These are phyloP conservation scores for Eulemur macaco DNA, from an alignment of 2,113 vertebrate species.

Conservation along the genomic window DNA sequence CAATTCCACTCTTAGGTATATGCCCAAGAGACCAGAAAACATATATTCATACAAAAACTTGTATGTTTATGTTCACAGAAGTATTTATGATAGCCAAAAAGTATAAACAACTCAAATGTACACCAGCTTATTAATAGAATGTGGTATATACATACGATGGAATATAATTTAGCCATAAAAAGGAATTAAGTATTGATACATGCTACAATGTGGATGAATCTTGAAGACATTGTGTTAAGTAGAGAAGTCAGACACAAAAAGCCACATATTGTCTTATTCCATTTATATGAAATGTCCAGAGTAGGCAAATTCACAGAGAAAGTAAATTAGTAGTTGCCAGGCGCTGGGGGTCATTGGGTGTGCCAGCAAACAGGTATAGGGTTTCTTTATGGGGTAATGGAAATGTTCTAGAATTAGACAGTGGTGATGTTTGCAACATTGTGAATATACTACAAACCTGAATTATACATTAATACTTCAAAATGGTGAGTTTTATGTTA, in stretches of 20 bases:
- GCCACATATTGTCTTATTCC: not conserved
- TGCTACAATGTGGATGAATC: not conserved
- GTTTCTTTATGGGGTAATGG: not conserved
- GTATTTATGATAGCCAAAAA: not conserved
- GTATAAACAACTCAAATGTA: not conserved
- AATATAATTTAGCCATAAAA: slow-evolving; percentile 4
- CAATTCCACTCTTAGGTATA: not conserved
- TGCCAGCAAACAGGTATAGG: not conserved
- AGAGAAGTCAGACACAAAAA: not conserved
- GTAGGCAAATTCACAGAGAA: not conserved
- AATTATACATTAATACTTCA: not conserved
- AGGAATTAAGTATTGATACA: not conserved
- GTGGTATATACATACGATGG: not conserved
- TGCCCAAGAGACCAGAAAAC: not conserved
- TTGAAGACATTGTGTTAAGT: not conserved
- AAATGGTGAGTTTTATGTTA: not conserved
- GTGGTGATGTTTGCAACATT: not conserved
- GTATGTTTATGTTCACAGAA: not conserved
- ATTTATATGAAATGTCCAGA: not conserved
- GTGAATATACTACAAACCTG: not conserved
- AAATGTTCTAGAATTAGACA: not conserved
- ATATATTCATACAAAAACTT: not conserved
- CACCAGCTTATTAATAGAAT: not conserved
- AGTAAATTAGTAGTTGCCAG: not conserved
- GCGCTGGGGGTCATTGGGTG: not conserved